These are phyloP conservation scores for Antheraea mylitta DNA, from an alignment of 1,140 invertebrate species.

Conservation along the genomic window DNA sequence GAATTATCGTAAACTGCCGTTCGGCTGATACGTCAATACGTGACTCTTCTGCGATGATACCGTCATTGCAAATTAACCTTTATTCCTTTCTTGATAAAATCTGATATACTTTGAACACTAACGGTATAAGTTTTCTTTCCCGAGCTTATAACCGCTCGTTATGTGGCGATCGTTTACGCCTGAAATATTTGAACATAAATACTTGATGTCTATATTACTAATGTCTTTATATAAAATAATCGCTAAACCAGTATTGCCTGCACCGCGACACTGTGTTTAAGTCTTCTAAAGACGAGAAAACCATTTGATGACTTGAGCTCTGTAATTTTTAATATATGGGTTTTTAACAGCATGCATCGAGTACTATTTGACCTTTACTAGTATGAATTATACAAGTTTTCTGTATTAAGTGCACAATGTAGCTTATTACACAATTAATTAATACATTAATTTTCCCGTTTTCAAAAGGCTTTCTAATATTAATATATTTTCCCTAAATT, in stretches of 20 bases:
- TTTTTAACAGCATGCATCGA: no score
- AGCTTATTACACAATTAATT: no score
- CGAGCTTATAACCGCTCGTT: not conserved
- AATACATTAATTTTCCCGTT: no score
- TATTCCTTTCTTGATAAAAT: not conserved
- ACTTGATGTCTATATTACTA: not conserved
- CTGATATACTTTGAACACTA: not conserved
- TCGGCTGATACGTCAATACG: conserved; percentile 19
- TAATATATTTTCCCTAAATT: no score
- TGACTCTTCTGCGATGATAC: conserved; percentile 13
- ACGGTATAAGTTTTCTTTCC: not conserved
- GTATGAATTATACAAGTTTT: no score
- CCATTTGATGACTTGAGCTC: no score
- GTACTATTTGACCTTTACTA: no score
- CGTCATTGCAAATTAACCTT: conserved; percentile 11
- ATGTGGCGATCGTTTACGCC: not conserved
- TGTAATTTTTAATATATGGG: no score
- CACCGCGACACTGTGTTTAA: no score
- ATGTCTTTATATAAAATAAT: not conserved
- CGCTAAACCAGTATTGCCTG: not conserved
- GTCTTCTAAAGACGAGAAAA: no score
- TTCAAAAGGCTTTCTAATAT: no score
- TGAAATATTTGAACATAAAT: not conserved
- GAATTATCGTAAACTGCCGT: conserved; percentile 27
- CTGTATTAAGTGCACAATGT: no score